These are phyloP conservation scores for Atopsyche davidsoni DNA, from an alignment of 1,140 invertebrate species.

Conservation along the genomic window DNA sequence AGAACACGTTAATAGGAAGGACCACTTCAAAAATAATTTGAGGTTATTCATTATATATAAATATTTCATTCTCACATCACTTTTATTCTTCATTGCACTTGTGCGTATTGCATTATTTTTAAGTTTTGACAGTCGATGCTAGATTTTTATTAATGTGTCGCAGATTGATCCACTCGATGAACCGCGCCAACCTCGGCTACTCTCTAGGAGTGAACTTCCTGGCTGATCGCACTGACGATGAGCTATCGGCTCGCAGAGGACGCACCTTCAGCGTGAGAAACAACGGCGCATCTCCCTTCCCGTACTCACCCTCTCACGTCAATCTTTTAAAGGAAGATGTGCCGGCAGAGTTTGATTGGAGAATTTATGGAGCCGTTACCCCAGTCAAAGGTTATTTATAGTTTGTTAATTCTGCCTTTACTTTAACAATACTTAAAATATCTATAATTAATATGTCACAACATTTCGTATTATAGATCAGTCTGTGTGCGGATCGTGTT, in stretches of 20 bases:
- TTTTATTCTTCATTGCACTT: neutral
- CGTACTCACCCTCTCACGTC: slow-evolving; percentile 49
- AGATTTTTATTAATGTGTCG: slow-evolving; percentile 24
- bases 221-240: slow-evolving; percentile 72
- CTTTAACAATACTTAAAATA: too few species aligned
- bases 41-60: slow-evolving; percentile 45
- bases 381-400: slow-evolving; percentile 73
- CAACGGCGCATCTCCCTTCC: slow-evolving; percentile 72
- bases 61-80: neutral
- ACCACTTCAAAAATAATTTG: slow-evolving; percentile 84
- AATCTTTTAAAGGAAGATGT: slow-evolving; percentile 45
- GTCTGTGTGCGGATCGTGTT: slow-evolving; percentile 94
- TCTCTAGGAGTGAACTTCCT: slow-evolving; percentile 81
- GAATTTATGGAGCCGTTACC: slow-evolving; percentile 85
- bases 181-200: slow-evolving; percentile 70
- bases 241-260: slow-evolving; percentile 76
- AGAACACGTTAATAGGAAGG: slow-evolving; percentile 67
- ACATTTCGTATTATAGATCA: slow-evolving; percentile 65
- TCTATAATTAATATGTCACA: slow-evolving; percentile 5
- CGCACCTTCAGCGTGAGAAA: slow-evolving; percentile 59
- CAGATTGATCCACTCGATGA: slow-evolving; percentile 80
- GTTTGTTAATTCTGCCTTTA: too few species aligned
- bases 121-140: neutral
- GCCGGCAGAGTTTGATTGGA: slow-evolving; percentile 80
- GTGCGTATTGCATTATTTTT: neutral